These are phyloP conservation scores for Unio pictorum DNA, from an alignment of 2,888 invertebrate species.

Conservation along the genomic window DNA sequence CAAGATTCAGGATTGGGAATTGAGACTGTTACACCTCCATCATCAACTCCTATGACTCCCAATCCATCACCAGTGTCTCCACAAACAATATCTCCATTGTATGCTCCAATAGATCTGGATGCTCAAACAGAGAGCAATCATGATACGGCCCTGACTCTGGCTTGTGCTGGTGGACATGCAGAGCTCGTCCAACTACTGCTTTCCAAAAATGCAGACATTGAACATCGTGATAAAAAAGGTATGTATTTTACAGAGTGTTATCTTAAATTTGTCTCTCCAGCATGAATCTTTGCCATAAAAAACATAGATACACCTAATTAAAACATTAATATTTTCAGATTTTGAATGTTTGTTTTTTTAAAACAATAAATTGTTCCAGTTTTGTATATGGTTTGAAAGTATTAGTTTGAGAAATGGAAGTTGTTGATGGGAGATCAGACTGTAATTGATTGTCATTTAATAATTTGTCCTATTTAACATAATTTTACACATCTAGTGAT, in stretches of 20 bases:
- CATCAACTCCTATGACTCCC: conserved; percentile 61
- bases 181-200: conserved; percentile 94
- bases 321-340: too few relatives aligned
- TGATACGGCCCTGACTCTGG: conserved; percentile 97
- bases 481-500: too few relatives aligned
- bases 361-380: too few relatives aligned
- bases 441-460: too few relatives aligned
- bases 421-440: too few relatives aligned
- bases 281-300: not conserved
- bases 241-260: conserved; percentile 1
- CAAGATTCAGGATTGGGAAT: conserved; percentile 35
- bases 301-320: too few relatives aligned
- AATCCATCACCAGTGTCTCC: conserved; percentile 63
- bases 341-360: too few relatives aligned
- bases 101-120: conserved; percentile 83
- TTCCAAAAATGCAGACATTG: conserved; percentile 93
- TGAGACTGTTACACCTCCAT: conserved; percentile 57
- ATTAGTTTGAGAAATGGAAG: too few relatives aligned
- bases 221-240: conserved; percentile 96
- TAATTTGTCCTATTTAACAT: too few relatives aligned
- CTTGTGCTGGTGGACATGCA: conserved; percentile 93
- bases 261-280: not conserved
- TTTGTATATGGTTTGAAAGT: too few relatives aligned
- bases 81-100: conserved; percentile 72
- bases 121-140: conserved; percentile 99